Conservation (phyloP, 2,113 vertebrate genomes). For the Passer domesticus region DNA sequence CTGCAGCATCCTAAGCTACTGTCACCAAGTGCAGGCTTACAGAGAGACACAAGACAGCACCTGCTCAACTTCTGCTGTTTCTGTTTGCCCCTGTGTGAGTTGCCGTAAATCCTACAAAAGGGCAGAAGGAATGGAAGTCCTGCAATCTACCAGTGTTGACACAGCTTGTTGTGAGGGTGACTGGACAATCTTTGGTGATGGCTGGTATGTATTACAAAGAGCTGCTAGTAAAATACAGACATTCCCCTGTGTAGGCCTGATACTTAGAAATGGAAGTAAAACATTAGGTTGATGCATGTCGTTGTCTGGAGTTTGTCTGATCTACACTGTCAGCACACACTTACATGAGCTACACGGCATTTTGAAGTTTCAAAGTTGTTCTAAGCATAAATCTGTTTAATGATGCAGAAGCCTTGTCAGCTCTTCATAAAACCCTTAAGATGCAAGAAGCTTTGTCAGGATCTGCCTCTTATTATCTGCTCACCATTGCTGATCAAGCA, state of each 20-base stretch:
- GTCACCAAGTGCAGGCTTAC: neutral
- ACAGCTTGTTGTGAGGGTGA: neutral
- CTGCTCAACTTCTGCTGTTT: neutral
- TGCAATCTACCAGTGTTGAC: neutral
- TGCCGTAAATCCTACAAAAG: neutral
- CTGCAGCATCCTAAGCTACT: neutral
- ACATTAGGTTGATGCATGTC: neutral
- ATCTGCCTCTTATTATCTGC: neutral
- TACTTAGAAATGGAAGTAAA: neutral
- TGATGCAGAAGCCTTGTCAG: neutral
- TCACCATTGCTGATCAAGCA: neutral
- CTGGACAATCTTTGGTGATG: neutral
- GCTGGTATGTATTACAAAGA: neutral
- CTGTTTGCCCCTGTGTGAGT: accelerated
- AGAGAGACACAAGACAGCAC: neutral
- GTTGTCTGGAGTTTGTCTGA: neutral
- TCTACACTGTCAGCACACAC: neutral
- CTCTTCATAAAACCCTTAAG: neutral
- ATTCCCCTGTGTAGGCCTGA: neutral
- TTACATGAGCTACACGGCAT: accelerated
- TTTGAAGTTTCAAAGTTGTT: neutral
- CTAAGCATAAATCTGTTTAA: neutral
- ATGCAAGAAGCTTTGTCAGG: neutral
- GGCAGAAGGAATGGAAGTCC: neutral
- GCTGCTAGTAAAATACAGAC: neutral